Evolutionary conservation across 2,888 invertebrate genomes (phyloP).

Genomic region (Scrobipalpa costella): DNA sequence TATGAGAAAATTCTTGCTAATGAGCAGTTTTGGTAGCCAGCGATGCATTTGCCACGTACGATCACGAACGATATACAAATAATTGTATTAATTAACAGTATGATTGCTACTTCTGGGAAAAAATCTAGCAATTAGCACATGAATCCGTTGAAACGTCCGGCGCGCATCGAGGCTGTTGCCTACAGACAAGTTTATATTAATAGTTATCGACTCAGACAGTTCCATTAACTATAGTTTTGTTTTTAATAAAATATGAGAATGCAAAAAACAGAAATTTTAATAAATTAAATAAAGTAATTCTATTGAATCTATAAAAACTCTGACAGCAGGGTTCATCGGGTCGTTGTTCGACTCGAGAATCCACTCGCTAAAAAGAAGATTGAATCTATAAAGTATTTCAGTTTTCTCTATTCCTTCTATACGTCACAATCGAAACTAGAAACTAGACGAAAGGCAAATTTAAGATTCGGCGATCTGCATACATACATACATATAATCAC

Average conservation of each 20-base stretch:
- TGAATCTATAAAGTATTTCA: no score
- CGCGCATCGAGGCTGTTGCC: conserved; percentile 34
- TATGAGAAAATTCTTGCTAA: conserved; percentile 11
- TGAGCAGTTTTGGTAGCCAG: conserved; percentile 15
- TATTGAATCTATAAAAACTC: no score
- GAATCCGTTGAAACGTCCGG: conserved; percentile 48
- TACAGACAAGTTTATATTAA: conserved; percentile 21
- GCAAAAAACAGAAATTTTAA: no score
- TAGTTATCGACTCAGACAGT: not conserved
- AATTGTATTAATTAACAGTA: conserved; percentile 36
- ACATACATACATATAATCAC: no score
- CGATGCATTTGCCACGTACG: conserved; percentile 21
- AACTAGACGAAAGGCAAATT: no score
- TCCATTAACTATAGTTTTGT: not conserved
- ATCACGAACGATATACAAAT: conserved; percentile 31
- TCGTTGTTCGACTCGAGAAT: no score
- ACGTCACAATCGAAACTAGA: no score
- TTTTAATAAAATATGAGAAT: not conserved
- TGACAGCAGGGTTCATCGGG: no score
- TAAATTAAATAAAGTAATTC: no score
- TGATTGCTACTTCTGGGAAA: conserved; percentile 35
- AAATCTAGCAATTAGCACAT: conserved; percentile 42
- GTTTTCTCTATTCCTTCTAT: no score
- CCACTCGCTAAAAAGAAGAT: no score
- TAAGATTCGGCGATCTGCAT: no score